phyloP scores from a whole-genome alignment of 1,140 invertebrate species.

The Drosophila subpulchrella region DNA sequence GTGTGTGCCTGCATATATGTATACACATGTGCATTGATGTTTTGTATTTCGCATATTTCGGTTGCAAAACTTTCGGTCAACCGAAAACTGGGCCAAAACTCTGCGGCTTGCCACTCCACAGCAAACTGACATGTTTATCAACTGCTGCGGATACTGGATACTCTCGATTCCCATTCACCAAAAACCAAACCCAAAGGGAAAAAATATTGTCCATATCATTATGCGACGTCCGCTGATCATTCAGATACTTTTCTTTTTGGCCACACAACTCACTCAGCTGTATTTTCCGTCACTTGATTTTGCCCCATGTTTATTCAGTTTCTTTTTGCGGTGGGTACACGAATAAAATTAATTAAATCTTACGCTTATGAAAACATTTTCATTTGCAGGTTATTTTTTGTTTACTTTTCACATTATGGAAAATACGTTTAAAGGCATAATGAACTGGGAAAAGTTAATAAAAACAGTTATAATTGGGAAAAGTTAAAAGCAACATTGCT shows the following conservation, averaged over 20 bases:
- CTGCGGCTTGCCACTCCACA: conserved; percentile 31
- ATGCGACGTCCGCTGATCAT: conserved; percentile 10
- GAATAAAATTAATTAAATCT: conserved; percentile 46
- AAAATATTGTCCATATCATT: conserved; percentile 25
- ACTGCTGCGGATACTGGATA: conserved; percentile 24
- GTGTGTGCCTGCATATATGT: conserved; percentile 2
- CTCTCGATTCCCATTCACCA: conserved; percentile 26
- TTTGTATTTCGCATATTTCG: conserved; percentile 39
- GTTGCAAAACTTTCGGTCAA: conserved; percentile 40
- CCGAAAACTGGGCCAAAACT: conserved; percentile 49
- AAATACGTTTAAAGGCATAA: conserved; percentile 19
- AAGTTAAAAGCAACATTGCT: conserved; percentile 1
- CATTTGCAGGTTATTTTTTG: conserved; percentile 16
- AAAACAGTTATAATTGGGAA: conserved; percentile 12
- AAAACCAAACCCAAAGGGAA: conserved; percentile 25
- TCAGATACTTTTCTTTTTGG: conserved; percentile 12
- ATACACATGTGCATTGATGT: conserved; percentile 23
- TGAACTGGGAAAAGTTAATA: conserved; percentile 13
- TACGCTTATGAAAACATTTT: conserved; percentile 39
- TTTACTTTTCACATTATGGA: conserved; percentile 26
- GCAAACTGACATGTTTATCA: conserved; percentile 44
- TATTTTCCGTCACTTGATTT: conserved; percentile 20
- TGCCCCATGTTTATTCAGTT: conserved; percentile 21
- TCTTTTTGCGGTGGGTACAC: background rate
- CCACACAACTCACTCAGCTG: conserved; percentile 5